Percentiles rank a stretch among this genome's conserved stretches.
phyloP scores from a whole-genome alignment of 2,113 vertebrate species.

The Heterotis niloticus region DNA sequence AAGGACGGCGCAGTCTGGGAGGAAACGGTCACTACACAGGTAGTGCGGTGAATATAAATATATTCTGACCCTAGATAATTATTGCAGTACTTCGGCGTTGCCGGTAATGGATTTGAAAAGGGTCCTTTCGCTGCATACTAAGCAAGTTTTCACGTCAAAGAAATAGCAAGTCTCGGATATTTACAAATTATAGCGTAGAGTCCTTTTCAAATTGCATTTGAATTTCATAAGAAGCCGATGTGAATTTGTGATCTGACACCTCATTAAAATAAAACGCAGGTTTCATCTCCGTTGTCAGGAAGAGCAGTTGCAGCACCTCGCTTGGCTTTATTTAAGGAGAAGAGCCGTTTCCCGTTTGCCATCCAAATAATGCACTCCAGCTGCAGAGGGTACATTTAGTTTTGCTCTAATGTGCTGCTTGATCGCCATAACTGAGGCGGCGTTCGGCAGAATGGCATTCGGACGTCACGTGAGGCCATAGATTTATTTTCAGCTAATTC shows the following conservation, averaged over 20 bases:
- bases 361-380: background rate
- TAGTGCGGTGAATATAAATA: constrained; percentile 18
- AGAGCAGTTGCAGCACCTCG: background rate
- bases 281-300: constrained; percentile 19
- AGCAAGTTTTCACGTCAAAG: constrained; percentile 13
- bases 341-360: background rate
- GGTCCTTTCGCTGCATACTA: constrained; percentile 19
- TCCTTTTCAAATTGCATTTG: constrained; percentile 27
- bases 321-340: background rate
- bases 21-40: background rate
- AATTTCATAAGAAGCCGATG: constrained; percentile 24
- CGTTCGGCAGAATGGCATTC: background rate
- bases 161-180: constrained; percentile 16
- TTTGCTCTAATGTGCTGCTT: background rate
- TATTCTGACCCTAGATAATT: constrained; percentile 8
- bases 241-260: constrained; percentile 21
- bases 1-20: no score
- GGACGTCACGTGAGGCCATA: background rate
- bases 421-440: background rate
- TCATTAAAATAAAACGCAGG: constrained; percentile 22
- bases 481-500: no score
- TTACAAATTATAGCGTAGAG: constrained; percentile 25
- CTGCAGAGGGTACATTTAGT: background rate
- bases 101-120: constrained; percentile 13
- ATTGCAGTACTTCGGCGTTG: constrained; percentile 11